These are phyloP conservation scores for Schrankia costaestrigalis DNA, from an alignment of 2,888 invertebrate species.

Conservation along the genomic window DNA sequence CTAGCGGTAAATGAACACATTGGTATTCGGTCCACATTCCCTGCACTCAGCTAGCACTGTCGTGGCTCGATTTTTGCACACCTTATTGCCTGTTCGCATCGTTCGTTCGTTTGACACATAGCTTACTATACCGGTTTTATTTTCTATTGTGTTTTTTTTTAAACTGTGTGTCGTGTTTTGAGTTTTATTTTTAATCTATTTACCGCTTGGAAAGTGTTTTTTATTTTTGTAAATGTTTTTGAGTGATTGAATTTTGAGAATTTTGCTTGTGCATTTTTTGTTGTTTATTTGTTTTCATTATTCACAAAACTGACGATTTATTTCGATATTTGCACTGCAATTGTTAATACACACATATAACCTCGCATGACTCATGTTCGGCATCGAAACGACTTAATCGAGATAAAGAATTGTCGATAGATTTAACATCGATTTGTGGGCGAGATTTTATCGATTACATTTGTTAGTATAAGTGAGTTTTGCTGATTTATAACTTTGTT, in stretches of 20 bases:
- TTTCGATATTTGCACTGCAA: slow-evolving; percentile 22
- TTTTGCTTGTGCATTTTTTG: slow-evolving; percentile 11
- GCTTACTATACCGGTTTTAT: slow-evolving; percentile 47
- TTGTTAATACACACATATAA: slow-evolving; percentile 31
- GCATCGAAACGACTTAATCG: slow-evolving; percentile 27
- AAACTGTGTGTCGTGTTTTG: slow-evolving; percentile 46
- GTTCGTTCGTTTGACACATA: slow-evolving; percentile 57
- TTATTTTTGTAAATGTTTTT: slow-evolving; percentile 23
- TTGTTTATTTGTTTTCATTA: slow-evolving; percentile 16
- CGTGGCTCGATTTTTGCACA: slow-evolving; percentile 65
- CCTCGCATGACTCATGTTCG: slow-evolving; percentile 35
- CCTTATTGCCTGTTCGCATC: slow-evolving; percentile 68
- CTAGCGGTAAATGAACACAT: slow-evolving; percentile 39
- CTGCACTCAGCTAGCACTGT: slow-evolving; percentile 52
- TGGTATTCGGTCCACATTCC: slow-evolving; percentile 68
- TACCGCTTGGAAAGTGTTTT: slow-evolving; percentile 28
- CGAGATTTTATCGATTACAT: slow-evolving; percentile 38
- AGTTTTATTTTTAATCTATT: slow-evolving; percentile 29
- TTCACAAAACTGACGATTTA: too few relatives aligned
- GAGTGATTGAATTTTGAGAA: slow-evolving; percentile 6
- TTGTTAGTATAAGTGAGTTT: too few relatives aligned
- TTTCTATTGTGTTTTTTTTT: slow-evolving; percentile 44
- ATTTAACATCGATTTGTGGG: slow-evolving; percentile 42
- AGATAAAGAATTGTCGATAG: slow-evolving; percentile 48
- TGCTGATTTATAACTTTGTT: too few relatives aligned